These are phyloP conservation scores for Typhlichthys subterraneus DNA, from an alignment of 2,797 vertebrate species.

Conservation along the genomic window DNA sequence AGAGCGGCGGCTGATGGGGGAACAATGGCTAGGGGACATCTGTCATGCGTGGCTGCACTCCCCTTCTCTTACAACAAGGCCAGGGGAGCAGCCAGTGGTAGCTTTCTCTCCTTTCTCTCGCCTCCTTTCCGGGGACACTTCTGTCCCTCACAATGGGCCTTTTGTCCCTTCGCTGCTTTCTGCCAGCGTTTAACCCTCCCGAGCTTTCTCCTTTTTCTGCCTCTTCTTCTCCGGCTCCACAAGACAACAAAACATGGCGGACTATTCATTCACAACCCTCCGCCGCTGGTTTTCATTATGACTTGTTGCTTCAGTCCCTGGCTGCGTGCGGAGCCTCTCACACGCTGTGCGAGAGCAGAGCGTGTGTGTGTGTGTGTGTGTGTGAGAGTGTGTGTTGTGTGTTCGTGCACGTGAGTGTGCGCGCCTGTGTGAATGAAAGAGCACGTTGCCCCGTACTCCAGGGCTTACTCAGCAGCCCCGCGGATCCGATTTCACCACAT, in stretches of 20 bases:
- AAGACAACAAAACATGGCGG: conserved; percentile 72
- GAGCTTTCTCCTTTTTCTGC: conserved; percentile 76
- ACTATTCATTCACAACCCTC: conserved; percentile 68
- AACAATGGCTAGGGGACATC: conserved; percentile 81
- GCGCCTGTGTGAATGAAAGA: conserved; percentile 19
- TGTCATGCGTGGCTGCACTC: conserved; percentile 85
- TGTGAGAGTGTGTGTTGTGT: neutral
- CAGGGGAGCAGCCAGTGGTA: conserved; percentile 75
- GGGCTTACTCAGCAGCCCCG: conserved; percentile 30
- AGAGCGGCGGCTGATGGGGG: conserved; percentile 72
- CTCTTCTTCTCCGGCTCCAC: conserved; percentile 63
- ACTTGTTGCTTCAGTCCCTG: conserved; percentile 61
- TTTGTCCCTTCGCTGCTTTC: conserved; percentile 78
- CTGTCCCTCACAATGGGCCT: conserved; percentile 76
- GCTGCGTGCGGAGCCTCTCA: conserved; percentile 36
- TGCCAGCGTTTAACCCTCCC: conserved; percentile 80
- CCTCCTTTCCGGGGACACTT: conserved; percentile 82
- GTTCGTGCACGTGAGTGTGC: conserved; percentile 8
- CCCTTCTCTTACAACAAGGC: conserved; percentile 77
- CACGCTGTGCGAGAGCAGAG: conserved; percentile 28
- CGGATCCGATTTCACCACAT: conserved; percentile 46
- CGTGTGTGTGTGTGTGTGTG: neutral
- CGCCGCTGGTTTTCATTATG: conserved; percentile 66
- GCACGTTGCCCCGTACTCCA: conserved; percentile 33
- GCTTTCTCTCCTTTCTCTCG: conserved; percentile 82